Evolutionary conservation across 2,888 invertebrate species (phyloP).

Genomic region (Entomobrya multifasciata): DNA sequence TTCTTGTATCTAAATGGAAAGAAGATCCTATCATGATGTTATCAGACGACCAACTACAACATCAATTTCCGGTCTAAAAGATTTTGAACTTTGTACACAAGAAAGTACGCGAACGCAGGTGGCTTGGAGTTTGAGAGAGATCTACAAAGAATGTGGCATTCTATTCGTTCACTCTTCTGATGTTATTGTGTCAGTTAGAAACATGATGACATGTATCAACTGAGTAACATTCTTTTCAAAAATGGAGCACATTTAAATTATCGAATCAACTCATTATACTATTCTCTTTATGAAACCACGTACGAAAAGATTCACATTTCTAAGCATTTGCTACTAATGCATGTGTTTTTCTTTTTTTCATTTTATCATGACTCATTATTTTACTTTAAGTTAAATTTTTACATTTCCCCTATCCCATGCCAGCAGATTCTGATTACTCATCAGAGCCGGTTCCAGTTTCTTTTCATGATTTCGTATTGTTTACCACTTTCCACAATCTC

Average conservation of each 20-base stretch:
- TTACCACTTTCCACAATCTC: too few relatives aligned
- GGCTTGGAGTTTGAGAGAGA: background rate
- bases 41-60: slow-evolving; percentile 58
- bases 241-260: too few relatives aligned
- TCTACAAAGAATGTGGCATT: slow-evolving; percentile 11
- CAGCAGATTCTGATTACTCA: background rate
- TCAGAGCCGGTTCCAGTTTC: background rate
- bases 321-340: too few relatives aligned
- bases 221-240: too few relatives aligned
- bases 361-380: too few relatives aligned
- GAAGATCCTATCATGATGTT: slow-evolving; percentile 66
- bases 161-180: background rate
- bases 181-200: background rate
- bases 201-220: slow-evolving; percentile 14
- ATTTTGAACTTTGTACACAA: slow-evolving; percentile 41
- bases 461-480: too few relatives aligned
- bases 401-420: background rate
- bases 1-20: slow-evolving; percentile 65
- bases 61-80: slow-evolving; percentile 46
- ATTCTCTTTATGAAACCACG: too few relatives aligned
- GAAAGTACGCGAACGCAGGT: slow-evolving; percentile 3
- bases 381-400: background rate
- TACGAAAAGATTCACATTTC: too few relatives aligned
- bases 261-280: too few relatives aligned
- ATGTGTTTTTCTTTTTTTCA: too few relatives aligned